Evolutionary conservation across 2,113 vertebrate genomes (phyloP), one percentile per base, ranked within the genome.

Genomic region (Varanus komodoensis): DNA sequence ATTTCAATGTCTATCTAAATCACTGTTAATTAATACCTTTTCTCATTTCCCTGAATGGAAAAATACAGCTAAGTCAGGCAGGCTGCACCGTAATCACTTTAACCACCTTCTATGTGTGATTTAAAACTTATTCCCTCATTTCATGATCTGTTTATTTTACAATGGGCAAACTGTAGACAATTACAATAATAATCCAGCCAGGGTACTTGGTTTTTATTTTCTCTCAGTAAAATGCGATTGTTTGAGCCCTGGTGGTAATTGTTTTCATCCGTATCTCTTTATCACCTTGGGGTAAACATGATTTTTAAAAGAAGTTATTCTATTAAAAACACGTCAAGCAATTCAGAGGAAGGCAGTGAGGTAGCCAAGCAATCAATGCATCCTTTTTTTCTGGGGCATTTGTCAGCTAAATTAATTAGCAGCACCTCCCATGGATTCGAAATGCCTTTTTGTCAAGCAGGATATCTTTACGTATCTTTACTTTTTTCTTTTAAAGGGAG

Each of bases 91-190:
- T 77, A 82, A 89, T 89, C 85, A 67, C 85, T 89, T 27, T 89
- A 85, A 93, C 87, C 84, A 92, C 34, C 86, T 94, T 84, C 91
- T 38, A 67, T 44, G 85, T 92, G 77, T 93, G 95, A 94, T 95
- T 95, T 92, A 95, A 96, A 96, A 91, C 9, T 83, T 84, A 88
- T 12, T 69, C 88, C 82, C 87, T 85, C 86, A 83, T 96, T 96
- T 96, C 92, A 94, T 86, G 92, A 97, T 91, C 64, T 6, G 8
- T 95, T 96, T 96, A 91, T 95, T 96, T 96, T 93, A 94, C 92
- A 91, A 95, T 44, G 77, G 67, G 90, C 86, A 96, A 96, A 96
- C 52, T 82, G 89, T 81, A 93, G 93, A 85, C 92, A 88, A 78
- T 87, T 92, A 93, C 68, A 92, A 87, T 32, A 89, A 93, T 94